Evolutionary conservation across 2,797 vertebrate genomes (phyloP), one percentile per base, ranked within the genome.

Genomic region (Moxostoma hubbsi): DNA sequence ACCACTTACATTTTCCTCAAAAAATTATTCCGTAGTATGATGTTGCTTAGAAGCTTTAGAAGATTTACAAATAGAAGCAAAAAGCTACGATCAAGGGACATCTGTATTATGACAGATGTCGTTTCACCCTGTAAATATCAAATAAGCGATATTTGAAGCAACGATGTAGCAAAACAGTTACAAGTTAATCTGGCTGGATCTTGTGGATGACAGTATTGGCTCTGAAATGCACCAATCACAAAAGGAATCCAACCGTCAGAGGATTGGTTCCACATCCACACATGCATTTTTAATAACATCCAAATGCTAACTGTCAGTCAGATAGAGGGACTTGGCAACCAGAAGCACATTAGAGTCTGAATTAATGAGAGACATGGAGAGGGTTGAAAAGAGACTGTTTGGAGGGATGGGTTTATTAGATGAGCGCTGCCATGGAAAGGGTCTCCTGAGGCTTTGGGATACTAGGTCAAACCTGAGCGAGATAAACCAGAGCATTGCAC

Each of bases 261-360:
- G n/a, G 62, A 80, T 15, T 71, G 82, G 81, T 85, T 59, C 72
- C 83, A 80, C 86, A 75, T 59, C 72, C 83, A 80, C 86, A 75
- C 79, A 79, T 84, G 36, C 67, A 88, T 82, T 78, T 85, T 84
- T 85, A 82, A 89, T 82, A 80, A 80, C 47, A 7, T 58, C 57
- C 76, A 61, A 72, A 49, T 77, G 47, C 70, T 43, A 69, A 47
- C 45, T 83, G 81, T 81, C 74, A 73, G 53, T 70, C 53, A 50
- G 59, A 65, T n/a, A 9, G 50, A 74, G 68, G 8, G 58, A 53
- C 62, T 75, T 54, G 57, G 53, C 51, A 36, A 51, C 57, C 64
- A 18, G 71, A 74, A 61, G 53, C 58, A 24, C 63, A 70, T 73
- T 55, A 80, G 53, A 62, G 63, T 57, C 53, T 9, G 10, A 61